Evolutionary conservation across 2,888 invertebrate species (phyloP).

Genomic region (Lordiphosa andalusiaca): DNA sequence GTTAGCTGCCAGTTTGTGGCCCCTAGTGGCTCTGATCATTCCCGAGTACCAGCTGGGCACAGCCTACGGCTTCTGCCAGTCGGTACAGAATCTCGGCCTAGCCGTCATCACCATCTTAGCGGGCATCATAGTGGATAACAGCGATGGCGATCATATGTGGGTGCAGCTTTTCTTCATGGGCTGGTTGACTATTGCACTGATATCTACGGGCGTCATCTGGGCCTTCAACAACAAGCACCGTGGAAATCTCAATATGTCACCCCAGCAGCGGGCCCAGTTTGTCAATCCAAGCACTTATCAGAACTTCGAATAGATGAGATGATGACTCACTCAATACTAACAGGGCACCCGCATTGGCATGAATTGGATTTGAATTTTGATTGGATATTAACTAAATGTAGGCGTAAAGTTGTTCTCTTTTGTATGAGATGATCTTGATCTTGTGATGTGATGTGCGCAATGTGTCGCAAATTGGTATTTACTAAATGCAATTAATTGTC

Average conservation of each 20-base stretch:
- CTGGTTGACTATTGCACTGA: slow-evolving; percentile 88
- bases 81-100: slow-evolving; percentile 96
- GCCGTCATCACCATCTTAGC: slow-evolving; percentile 92
- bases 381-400: slow-evolving; percentile 28
- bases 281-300: slow-evolving; percentile 50
- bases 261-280: slow-evolving; percentile 81
- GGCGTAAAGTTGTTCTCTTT: slow-evolving; percentile 25
- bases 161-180: slow-evolving; percentile 95
- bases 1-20: slow-evolving; percentile 97
- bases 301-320: slow-evolving; percentile 50
- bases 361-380: slow-evolving; percentile 21
- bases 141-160: slow-evolving; percentile 87
- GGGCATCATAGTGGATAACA: slow-evolving; percentile 92
- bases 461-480: slow-evolving; percentile 59
- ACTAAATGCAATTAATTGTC: slow-evolving; percentile 53
- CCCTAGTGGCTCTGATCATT: slow-evolving; percentile 93
- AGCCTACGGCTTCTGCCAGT: slow-evolving; percentile 98
- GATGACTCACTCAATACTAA: slow-evolving; percentile 2
- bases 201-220: slow-evolving; percentile 87
- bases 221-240: slow-evolving; percentile 85
- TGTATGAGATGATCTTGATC: slow-evolving; percentile 3
- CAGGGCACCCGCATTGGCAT: slow-evolving; percentile 16
- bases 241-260: slow-evolving; percentile 88
- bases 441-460: slow-evolving; percentile 65
- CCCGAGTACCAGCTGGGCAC: slow-evolving; percentile 96